Evolutionary conservation across 2,888 invertebrate genomes (phyloP).

Genomic region (Rhogogaster chlorosoma): DNA sequence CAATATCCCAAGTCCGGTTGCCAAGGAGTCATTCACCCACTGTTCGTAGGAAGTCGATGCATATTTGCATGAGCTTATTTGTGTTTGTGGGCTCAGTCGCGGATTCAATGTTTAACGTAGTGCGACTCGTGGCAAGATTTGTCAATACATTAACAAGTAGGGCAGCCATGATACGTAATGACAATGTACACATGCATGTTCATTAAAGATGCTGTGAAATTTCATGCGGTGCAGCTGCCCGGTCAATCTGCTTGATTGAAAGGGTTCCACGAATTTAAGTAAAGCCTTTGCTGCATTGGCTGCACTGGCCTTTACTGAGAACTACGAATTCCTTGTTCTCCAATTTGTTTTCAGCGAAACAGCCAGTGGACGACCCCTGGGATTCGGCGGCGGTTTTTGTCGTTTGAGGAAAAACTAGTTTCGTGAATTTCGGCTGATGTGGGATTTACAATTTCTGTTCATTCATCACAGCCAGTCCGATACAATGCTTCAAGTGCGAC

Average conservation of each 20-base stretch:
- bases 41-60: conserved; percentile 25
- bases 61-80: conserved; percentile 42
- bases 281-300: not conserved
- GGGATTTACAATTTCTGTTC: conserved; percentile 16
- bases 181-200: not conserved
- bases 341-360: not conserved
- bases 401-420: not conserved
- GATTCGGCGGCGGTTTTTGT: not conserved
- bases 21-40: conserved; percentile 70
- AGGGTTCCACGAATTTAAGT: conserved; percentile 21
- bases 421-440: not conserved
- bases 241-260: conserved; percentile 21
- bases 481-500: conserved; percentile 58
- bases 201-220: conserved; percentile 27
- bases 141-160: not conserved
- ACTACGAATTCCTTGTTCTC: not conserved
- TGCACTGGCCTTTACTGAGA: not conserved
- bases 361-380: not conserved
- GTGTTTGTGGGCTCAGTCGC: conserved; percentile 35
- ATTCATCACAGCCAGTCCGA: conserved; percentile 39
- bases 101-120: conserved; percentile 9
- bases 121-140: not conserved
- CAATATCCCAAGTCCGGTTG: conserved; percentile 12
- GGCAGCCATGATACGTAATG: not conserved
- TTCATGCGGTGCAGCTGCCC: conserved; percentile 15